phyloP scores from a whole-genome alignment of 2,888 invertebrate genomes.

The Keiferia lycopersicella region DNA sequence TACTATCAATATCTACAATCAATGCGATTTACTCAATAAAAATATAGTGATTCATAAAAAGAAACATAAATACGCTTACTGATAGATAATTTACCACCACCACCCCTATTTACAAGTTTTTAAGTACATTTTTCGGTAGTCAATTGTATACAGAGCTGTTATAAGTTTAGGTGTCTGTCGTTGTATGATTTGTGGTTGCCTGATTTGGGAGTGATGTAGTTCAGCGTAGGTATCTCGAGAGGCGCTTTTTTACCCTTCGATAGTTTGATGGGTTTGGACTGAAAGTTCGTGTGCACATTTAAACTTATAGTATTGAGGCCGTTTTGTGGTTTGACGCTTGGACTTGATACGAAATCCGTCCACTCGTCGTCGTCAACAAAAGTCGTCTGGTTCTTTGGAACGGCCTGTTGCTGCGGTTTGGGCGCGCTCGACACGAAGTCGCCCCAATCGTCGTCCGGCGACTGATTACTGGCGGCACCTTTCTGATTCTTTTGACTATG shows the following conservation, averaged over 20 bases:
- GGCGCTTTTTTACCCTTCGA: constrained; percentile 57
- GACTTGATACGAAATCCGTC: constrained; percentile 76
- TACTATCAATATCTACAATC: constrained; percentile 5
- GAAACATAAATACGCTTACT: constrained; percentile 4
- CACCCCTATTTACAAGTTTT: constrained; percentile 62
- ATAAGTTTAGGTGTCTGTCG: constrained; percentile 78
- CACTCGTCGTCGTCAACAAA: constrained; percentile 74
- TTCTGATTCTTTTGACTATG: constrained; percentile 55
- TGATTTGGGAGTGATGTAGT: constrained; percentile 74
- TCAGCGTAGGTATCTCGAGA: constrained; percentile 69
- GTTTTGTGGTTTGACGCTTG: constrained; percentile 65
- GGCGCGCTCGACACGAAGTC: constrained; percentile 81
- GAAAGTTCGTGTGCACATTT: constrained; percentile 71
- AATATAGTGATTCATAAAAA: constrained; percentile 6
- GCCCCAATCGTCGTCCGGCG: constrained; percentile 80
- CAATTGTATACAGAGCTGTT: constrained; percentile 55
- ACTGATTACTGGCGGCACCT: constrained; percentile 44
- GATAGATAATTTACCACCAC: constrained; percentile 50
- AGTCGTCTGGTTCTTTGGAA: constrained; percentile 51
- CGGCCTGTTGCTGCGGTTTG: constrained; percentile 47
- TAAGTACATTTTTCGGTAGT: constrained; percentile 63
- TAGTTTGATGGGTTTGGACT: constrained; percentile 53
- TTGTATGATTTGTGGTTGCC: constrained; percentile 59
- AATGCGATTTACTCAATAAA: neutral
- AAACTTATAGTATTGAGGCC: constrained; percentile 75